A percentile compares a stretch with the other conserved stretches of the same genome.
phyloP scores from a whole-genome alignment of 2,113 vertebrate genomes.

The Dendropsophus ebraccatus region DNA sequence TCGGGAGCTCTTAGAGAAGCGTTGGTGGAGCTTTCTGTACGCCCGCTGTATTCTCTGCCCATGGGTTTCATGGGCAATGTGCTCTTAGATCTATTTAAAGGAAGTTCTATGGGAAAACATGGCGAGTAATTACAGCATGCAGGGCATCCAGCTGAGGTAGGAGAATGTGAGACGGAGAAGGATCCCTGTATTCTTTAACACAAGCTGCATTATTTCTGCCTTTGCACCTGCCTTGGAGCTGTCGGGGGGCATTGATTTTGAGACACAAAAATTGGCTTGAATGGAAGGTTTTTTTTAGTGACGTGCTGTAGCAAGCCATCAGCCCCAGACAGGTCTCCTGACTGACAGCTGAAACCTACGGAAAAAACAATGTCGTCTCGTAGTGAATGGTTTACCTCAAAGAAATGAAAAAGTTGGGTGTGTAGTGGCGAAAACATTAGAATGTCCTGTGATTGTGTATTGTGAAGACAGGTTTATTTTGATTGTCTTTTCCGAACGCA shows the following conservation, averaged over 20 bases:
- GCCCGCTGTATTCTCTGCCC: not conserved
- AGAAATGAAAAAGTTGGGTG: not conserved
- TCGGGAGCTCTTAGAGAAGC: not conserved
- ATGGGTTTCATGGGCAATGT: not conserved
- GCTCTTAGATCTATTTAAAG: slow-evolving; percentile 45
- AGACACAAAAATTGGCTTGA: slow-evolving; percentile 31
- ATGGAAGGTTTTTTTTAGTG: slow-evolving; percentile 48
- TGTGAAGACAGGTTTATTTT: too few relatives aligned
- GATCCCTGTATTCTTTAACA: slow-evolving; percentile 19
- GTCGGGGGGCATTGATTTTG: slow-evolving; percentile 44
- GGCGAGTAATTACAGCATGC: slow-evolving; percentile 46
- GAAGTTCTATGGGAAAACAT: not conserved
- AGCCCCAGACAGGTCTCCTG: not conserved
- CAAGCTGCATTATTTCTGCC: slow-evolving; percentile 33
- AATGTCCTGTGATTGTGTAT: not conserved
- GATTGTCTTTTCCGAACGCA: too few relatives aligned
- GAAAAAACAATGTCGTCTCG: not conserved
- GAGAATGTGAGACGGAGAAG: slow-evolving; percentile 39
- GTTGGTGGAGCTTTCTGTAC: not conserved
- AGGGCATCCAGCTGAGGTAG: slow-evolving; percentile 27
- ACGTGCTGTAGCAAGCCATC: not conserved
- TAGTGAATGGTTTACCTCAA: not conserved
- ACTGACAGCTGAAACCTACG: not conserved
- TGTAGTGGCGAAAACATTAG: not conserved
- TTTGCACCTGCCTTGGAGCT: slow-evolving; percentile 19